Percentiles rank a stretch among this genome's conserved stretches.
phyloP scores from a whole-genome alignment of 1,140 invertebrate genomes.

The Drosophila pachea region DNA sequence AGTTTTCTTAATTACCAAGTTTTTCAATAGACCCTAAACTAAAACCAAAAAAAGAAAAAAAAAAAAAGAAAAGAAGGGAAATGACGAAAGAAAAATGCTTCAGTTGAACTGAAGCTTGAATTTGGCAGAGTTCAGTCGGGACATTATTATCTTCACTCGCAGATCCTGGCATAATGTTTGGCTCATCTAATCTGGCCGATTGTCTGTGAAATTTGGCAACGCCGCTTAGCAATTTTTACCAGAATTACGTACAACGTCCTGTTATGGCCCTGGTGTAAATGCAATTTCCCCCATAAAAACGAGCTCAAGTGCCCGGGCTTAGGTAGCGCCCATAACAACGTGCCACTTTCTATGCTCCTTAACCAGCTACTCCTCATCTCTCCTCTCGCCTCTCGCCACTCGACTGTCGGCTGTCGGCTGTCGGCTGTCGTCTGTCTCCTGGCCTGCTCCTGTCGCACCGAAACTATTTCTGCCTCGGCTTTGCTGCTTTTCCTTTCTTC shows the following conservation, averaged over 20 bases:
- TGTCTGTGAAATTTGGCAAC: slow-evolving; percentile 48
- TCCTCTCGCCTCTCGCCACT: neutral
- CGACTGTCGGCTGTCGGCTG: neutral
- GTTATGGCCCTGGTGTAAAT: slow-evolving; percentile 17
- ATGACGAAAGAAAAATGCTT: neutral
- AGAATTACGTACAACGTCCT: slow-evolving; percentile 3
- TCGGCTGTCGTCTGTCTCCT: neutral
- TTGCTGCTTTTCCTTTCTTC: too few relatives aligned
- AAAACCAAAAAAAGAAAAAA: too few relatives aligned
- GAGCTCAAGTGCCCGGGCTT: slow-evolving; percentile 42
- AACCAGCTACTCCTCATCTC: slow-evolving; percentile 2
- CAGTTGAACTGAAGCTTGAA: neutral
- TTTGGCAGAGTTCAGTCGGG: neutral
- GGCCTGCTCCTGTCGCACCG: neutral
- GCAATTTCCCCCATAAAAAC: slow-evolving; percentile 23
- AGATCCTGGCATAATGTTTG: too few relatives aligned
- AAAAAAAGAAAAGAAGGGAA: too few relatives aligned
- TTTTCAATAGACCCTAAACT: neutral
- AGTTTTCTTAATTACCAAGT: slow-evolving; percentile 2
- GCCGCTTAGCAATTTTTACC: slow-evolving; percentile 8
- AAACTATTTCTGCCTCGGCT: slow-evolving; percentile 22
- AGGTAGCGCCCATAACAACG: slow-evolving; percentile 46
- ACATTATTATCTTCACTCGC: too few relatives aligned
- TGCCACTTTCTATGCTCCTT: slow-evolving; percentile 3
- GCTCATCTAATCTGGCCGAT: slow-evolving; percentile 23